Percentiles rank a stretch among this genome's conserved stretches.
Conservation (phyloP, 2,113 vertebrate species). For the Herpetotheres cachinnans region DNA sequence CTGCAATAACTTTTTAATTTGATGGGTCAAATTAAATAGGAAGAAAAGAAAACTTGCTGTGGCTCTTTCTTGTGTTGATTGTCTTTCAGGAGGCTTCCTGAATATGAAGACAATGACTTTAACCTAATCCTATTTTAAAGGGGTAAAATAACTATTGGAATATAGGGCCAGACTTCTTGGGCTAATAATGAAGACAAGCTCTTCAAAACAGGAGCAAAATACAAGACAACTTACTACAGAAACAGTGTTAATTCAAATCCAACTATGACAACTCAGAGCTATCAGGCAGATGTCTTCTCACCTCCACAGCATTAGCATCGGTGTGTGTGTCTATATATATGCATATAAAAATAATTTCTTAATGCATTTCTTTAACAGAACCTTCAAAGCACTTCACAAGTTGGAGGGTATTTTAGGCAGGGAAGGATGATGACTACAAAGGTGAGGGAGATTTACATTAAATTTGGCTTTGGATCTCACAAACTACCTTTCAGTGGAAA, state of each 20-base stretch:
- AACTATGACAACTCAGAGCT: not conserved
- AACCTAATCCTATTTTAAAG: not conserved
- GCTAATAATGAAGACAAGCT: not conserved
- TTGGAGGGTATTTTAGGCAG: not conserved
- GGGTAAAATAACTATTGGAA: not conserved
- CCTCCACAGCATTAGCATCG: not conserved
- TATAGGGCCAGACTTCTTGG: not conserved
- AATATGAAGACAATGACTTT: not conserved
- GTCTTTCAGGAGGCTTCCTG: not conserved
- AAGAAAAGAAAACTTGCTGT: not conserved
- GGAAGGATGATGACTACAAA: slow-evolving; percentile 4
- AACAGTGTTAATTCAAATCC: not conserved
- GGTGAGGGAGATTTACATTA: not conserved
- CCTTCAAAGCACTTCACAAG: not conserved
- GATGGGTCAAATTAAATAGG: not conserved
- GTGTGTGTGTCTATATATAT: not conserved
- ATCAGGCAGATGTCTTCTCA: slow-evolving; percentile 19
- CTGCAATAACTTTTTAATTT: not conserved
- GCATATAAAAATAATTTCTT: slow-evolving; percentile 14
- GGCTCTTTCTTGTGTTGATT: not conserved
- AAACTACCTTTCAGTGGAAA: not conserved
- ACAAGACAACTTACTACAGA: not conserved
- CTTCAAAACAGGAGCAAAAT: not conserved
- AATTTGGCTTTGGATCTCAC: not conserved
- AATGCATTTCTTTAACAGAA: slow-evolving; percentile 5